These are phyloP conservation scores for Solenopsis invicta DNA, from an alignment of 1,140 invertebrate genomes.

Conservation along the genomic window DNA sequence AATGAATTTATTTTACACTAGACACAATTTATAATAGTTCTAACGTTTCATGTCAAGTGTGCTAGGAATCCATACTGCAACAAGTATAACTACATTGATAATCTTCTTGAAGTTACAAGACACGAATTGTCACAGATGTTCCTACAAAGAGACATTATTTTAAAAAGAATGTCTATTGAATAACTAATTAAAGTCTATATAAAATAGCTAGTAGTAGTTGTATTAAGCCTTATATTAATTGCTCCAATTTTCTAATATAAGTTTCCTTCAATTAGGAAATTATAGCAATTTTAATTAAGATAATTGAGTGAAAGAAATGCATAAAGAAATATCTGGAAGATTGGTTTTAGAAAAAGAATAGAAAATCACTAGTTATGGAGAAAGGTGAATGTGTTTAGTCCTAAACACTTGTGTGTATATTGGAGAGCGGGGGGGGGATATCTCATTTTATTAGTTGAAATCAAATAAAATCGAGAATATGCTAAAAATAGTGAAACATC, in stretches of 20 bases:
- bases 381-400: no score
- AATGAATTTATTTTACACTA: constrained; percentile 34
- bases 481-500: background rate
- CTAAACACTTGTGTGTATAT: no score
- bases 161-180: constrained; percentile 9
- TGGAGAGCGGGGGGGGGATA: background rate
- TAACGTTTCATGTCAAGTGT: constrained; percentile 29
- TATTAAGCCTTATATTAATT: no score
- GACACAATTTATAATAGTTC: constrained; percentile 46
- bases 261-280: background rate
- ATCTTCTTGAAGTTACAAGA: background rate
- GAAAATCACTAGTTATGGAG: background rate
- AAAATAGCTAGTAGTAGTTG: no score
- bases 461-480: background rate
- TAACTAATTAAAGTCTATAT: background rate
- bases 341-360: background rate
- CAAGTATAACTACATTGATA: background rate
- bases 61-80: constrained; percentile 70
- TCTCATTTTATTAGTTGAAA: background rate
- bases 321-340: background rate
- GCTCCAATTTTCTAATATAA: background rate
- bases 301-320: background rate
- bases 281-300: background rate
- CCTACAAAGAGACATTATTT: constrained; percentile 20
- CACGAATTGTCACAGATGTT: background rate